Conservation (phyloP, 2,113 vertebrate genomes). For the Actinemys pallida region DNA sequence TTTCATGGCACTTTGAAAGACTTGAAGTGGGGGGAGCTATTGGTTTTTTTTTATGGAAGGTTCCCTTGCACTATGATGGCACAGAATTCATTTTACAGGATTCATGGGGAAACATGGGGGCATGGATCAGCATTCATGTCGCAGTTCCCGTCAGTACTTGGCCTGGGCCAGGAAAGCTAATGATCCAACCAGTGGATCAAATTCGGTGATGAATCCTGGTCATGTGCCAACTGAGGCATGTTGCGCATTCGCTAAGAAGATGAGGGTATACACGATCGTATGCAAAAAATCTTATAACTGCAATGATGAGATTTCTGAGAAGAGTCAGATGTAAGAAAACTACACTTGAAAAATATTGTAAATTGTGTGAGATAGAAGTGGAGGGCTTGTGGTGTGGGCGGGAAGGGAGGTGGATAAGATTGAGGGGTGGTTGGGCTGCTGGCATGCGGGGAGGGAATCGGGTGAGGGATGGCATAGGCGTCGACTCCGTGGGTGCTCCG, state of each 20-base stretch:
- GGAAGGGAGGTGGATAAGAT: constrained; percentile 11
- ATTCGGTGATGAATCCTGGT: no score
- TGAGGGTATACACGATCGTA: background rate
- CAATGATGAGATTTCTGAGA: constrained; percentile 30
- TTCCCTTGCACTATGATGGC: background rate
- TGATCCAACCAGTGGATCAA: no score
- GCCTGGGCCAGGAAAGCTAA: no score
- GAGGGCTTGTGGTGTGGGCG: background rate
- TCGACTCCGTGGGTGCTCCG: no score
- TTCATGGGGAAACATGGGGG: background rate
- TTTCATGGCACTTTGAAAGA: background rate
- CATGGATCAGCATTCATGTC: no score
- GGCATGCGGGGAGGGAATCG: background rate
- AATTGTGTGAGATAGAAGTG: background rate
- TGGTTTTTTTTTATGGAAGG: background rate
- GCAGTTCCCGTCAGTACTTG: no score
- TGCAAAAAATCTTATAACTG: constrained; percentile 30
- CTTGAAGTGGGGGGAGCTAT: background rate
- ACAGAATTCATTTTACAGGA: background rate
- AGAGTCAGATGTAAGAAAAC: constrained; percentile 23
- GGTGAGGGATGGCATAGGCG: no score
- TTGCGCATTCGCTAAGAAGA: no score
- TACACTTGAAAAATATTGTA: background rate
- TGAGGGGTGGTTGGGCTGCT: background rate
- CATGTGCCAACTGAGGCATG: no score